Evolutionary conservation across 2,888 invertebrate genomes (phyloP), one percentile per base, ranked within the genome.

Genomic region (Cantharis lateralis): DNA sequence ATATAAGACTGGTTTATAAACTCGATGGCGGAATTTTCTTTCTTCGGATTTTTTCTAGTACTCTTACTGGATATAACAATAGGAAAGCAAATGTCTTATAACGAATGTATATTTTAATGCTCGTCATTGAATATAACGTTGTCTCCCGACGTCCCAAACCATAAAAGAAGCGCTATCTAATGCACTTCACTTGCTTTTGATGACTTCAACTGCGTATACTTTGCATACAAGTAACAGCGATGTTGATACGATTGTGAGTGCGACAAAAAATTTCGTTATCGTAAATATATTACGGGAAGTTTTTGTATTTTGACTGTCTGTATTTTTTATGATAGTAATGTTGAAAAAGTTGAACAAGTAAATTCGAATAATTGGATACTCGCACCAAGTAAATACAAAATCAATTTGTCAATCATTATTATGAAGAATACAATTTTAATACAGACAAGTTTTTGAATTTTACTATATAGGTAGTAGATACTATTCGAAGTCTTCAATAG

Each of bases 141-240:
- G 81, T 78, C 78, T 78, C 75, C 79, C 79, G 81, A 73, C 81
- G 78, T 80, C 72, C 75, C 62, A 72, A 70, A 72, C 74, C 72
- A 74, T 79, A 79, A 79, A 79, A 76, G 48, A 79, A 76, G 68
- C 79, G 77, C 74, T 71, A 74, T 76, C 77, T 79, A 79, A 79
- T 79, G 75, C 77, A 77, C 76, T 76, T 77, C 77, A 72, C 72
- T 74, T 75, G 74, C 69, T 74, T 74, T 70, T 75, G 77, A 75
- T 78, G 78, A 80, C 76, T 78, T 75, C 72, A 69, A 69, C 74
- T 24, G 64, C 64, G 18, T 66, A 20, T 66, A 66, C 13, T 66
- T 66, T 66, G 48, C 48, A 48, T 48, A 48, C 10, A 48, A 48
- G 48, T n/a, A 48, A 48, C 48, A 48, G n/a, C 48, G 48, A 48